Conservation (phyloP, 2,888 invertebrate genomes). For the Imbricaverruca yamaguchii region DNA sequence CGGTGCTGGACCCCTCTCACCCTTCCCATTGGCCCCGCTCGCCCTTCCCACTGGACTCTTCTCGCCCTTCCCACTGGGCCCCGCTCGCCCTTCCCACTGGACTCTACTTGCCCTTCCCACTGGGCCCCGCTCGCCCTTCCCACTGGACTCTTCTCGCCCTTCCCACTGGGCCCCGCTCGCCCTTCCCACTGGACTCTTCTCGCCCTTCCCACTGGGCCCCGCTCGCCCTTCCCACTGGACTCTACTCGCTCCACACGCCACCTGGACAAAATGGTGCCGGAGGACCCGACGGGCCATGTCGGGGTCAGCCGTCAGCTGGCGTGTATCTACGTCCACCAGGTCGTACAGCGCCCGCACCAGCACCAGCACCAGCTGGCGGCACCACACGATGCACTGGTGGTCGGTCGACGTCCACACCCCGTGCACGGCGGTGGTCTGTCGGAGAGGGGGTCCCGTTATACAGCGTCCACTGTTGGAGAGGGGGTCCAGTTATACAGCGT, state of each 20-base stretch:
- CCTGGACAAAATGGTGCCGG: slow-evolving; percentile 49
- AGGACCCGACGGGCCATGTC: slow-evolving; percentile 44
- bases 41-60: slow-evolving; percentile 37
- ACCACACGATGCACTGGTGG: slow-evolving; percentile 89
- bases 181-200: slow-evolving; percentile 41
- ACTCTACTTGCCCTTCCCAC: too few species aligned
- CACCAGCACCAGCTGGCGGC: slow-evolving; percentile 74
- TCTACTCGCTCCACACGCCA: slow-evolving; percentile 37
- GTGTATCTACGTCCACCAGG: slow-evolving; percentile 54
- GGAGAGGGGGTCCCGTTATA: slow-evolving; percentile 34
- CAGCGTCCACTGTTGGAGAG: neutral
- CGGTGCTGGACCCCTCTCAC: slow-evolving; percentile 47
- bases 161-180: too few species aligned
- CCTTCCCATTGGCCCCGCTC: too few species aligned
- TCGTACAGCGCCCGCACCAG: slow-evolving; percentile 74
- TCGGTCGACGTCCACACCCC: slow-evolving; percentile 80
- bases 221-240: too few species aligned
- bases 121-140: slow-evolving; percentile 38
- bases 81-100: slow-evolving; percentile 23
- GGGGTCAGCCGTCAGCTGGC: slow-evolving; percentile 43
- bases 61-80: slow-evolving; percentile 37
- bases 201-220: slow-evolving; percentile 38
- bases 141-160: slow-evolving; percentile 37
- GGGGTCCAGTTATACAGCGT: neutral
- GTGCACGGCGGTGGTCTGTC: slow-evolving; percentile 64